Percentiles rank a stretch among this genome's conserved stretches.
phyloP scores from a whole-genome alignment of 2,888 invertebrate genomes.

The Dorcus hopei region DNA sequence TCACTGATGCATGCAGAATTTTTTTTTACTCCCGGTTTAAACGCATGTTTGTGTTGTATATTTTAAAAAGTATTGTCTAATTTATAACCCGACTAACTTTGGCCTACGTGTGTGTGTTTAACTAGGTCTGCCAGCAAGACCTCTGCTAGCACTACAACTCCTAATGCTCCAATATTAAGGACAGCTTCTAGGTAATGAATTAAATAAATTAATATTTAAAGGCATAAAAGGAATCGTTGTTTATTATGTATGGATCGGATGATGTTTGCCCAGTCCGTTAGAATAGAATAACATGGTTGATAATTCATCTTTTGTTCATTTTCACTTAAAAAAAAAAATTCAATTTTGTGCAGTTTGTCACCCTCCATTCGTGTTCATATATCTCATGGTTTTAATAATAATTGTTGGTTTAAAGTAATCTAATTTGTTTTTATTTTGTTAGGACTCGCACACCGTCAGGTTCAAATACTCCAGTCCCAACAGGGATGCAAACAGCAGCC shows the following conservation, averaged over 20 bases:
- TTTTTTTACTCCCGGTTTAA: not conserved
- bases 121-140: conserved; percentile 46
- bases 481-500: conserved; percentile 61
- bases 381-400: too few relatives aligned
- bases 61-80: not conserved
- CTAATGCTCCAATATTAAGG: conserved; percentile 48
- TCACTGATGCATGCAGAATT: too few relatives aligned
- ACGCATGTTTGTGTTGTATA: conserved; percentile 6
- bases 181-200: conserved; percentile 49
- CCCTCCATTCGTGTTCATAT: too few relatives aligned
- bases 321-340: not conserved
- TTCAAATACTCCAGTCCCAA: conserved; percentile 68
- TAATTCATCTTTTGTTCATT: not conserved
- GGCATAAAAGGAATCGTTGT: not conserved
- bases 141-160: conserved; percentile 46
- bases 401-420: not conserved
- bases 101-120: not conserved
- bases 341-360: too few relatives aligned
- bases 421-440: conserved; percentile 16
- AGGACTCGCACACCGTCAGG: conserved; percentile 77
- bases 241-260: not conserved
- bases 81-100: too few relatives aligned
- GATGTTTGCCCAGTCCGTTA: not conserved
- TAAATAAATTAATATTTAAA: not conserved
- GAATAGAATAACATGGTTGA: not conserved